Evolutionary conservation across 2,888 invertebrate genomes (phyloP), one percentile per base, ranked within the genome.

Genomic region (Geophilus truncorum): DNA sequence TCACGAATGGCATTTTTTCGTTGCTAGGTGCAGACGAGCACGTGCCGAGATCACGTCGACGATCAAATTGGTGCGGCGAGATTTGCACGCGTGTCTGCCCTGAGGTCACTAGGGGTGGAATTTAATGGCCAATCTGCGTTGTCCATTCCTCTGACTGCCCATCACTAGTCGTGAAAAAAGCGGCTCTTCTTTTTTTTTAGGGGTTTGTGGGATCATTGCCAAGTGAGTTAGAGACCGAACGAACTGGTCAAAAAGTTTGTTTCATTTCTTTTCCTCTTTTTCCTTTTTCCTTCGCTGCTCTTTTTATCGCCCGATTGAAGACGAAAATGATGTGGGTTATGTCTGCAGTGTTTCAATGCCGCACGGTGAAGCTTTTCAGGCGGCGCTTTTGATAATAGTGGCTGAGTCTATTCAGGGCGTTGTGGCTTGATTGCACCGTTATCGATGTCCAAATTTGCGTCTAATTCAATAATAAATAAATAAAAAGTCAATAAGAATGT

Each of bases 1-100:
- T 70, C 70, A 70, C 15, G 28, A 28, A 70, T 70, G 70, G 28
- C 28, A 70, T 12, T 23, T 70, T 18, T 12, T 51, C 51, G 18
- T 51, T 28, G 70, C 70, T 70, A 70, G 23, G 28, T 9, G 70
- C 10, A 70, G 70, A 28, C 23, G 28, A 70, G 70, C 70, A 70
- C 70, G 70, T 70, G 70, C 70, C 70, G 70, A 23, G 70, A 70
- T 70, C 70, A 70, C 70, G 70, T 70, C 70, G 70, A 28, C 70
- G 70, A 70, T 70, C 70, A 70, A 70, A 70, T 70, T 70, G 70
- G 70, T 70, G 70, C 70, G 70, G 70, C 70, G 70, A 70, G 70
- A 70, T 70, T 70, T 70, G 70, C 70, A 70, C 70, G 70, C 70
- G 70, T 70, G 70, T 70, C 70, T 70, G 70, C 70, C 70, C 28